Evolutionary conservation across 2,888 invertebrate species (phyloP).

Genomic region (Serripes groenlandicus): DNA sequence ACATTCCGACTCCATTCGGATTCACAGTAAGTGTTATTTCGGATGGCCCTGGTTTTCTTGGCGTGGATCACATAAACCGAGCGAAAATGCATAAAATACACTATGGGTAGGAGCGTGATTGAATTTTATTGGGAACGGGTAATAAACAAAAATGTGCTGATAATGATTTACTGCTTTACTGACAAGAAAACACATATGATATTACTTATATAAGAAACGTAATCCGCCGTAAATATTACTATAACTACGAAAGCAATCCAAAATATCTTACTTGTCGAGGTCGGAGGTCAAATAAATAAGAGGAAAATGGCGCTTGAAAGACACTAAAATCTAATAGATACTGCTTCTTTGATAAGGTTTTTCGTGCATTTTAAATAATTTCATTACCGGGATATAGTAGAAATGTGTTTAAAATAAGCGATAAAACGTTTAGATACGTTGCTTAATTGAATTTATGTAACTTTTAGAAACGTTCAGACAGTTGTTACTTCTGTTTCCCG

Average conservation of each 20-base stretch:
- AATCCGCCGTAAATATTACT: constrained; percentile 44
- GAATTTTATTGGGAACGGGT: constrained; percentile 49
- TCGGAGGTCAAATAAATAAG: constrained; percentile 13
- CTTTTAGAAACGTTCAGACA: too few relatives aligned
- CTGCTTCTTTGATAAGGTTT: constrained; percentile 8
- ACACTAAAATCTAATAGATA: constrained; percentile 11
- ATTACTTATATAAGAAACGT: constrained; percentile 43
- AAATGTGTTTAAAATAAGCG: background rate
- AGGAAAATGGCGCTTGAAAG: constrained; percentile 15
- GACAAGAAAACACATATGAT: constrained; percentile 36
- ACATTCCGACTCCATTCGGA: too few relatives aligned
- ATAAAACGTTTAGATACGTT: too few relatives aligned
- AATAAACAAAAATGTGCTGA: constrained; percentile 35
- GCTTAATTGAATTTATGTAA: too few relatives aligned
- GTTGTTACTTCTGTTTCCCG: too few relatives aligned
- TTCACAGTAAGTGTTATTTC: too few relatives aligned
- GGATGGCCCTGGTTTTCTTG: too few relatives aligned
- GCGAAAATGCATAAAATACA: constrained; percentile 39
- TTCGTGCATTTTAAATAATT: background rate
- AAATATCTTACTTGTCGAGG: constrained; percentile 9
- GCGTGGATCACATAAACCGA: too few relatives aligned
- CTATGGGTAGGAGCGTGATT: constrained; percentile 30
- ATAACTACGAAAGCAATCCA: constrained; percentile 24
- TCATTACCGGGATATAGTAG: background rate
- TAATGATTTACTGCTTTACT: constrained; percentile 32